Percentiles rank a stretch among this genome's conserved stretches.
Evolutionary conservation across 1,140 invertebrate genomes (phyloP).

Genomic region (Battus philenor): DNA sequence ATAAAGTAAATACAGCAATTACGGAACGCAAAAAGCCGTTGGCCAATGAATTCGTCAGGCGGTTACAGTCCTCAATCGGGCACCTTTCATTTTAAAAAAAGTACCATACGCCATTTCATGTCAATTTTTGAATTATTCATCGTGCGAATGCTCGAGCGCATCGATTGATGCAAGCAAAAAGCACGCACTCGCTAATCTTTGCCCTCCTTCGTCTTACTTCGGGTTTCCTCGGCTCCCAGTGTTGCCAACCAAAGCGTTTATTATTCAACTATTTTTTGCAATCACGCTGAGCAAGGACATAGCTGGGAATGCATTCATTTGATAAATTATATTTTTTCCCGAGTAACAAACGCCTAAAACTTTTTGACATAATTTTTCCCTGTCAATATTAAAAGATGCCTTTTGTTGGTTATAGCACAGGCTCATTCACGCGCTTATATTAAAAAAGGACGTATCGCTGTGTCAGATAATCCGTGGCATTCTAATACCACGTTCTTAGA

Average conservation of each 20-base stretch:
- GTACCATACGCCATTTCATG: slow-evolving; percentile 75
- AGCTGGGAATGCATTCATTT: slow-evolving; percentile 70
- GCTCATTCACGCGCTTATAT: slow-evolving; percentile 40
- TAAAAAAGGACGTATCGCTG: slow-evolving; percentile 40
- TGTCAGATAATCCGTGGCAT: slow-evolving; percentile 38
- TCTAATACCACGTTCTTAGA: slow-evolving; percentile 35
- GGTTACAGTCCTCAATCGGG: slow-evolving; percentile 75
- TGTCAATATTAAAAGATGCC: slow-evolving; percentile 44
- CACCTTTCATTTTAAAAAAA: slow-evolving; percentile 75
- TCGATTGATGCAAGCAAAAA: slow-evolving; percentile 75
- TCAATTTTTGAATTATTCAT: slow-evolving; percentile 76
- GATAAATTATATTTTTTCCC: slow-evolving; percentile 69
- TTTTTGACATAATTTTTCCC: slow-evolving; percentile 62
- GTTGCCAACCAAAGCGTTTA: slow-evolving; percentile 63
- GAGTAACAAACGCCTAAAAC: slow-evolving; percentile 27
- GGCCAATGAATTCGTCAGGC: slow-evolving; percentile 74
- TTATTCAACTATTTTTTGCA: slow-evolving; percentile 73
- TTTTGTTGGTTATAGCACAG: slow-evolving; percentile 37
- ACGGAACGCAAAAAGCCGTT: slow-evolving; percentile 67
- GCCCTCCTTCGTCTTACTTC: slow-evolving; percentile 59
- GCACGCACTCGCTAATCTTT: slow-evolving; percentile 71
- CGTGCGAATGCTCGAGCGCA: slow-evolving; percentile 71
- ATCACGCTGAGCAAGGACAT: slow-evolving; percentile 72
- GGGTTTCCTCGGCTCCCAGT: slow-evolving; percentile 57
- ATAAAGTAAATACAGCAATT: slow-evolving; percentile 65